Conservation (phyloP, 2,797 vertebrate species). For the Sphaeramia orbicularis region DNA sequence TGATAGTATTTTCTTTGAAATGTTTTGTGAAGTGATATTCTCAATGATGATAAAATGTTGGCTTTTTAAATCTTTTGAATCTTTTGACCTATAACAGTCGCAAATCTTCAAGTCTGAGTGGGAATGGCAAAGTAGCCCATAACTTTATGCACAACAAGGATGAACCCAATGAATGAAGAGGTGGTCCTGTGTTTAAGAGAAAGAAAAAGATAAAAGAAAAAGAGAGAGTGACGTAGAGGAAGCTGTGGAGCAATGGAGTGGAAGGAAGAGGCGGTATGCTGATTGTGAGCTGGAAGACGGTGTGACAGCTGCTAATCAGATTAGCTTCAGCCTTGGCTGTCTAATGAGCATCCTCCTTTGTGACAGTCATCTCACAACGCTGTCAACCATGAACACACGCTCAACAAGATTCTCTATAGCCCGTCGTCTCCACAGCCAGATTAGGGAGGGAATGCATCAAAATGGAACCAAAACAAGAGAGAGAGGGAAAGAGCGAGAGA, state of each 20-base stretch:
- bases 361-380: conserved; percentile 82
- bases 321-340: conserved; percentile 84
- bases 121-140: conserved; percentile 20
- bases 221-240: conserved; percentile 54
- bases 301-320: conserved; percentile 89
- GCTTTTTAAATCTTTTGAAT: conserved; percentile 12
- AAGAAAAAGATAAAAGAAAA: conserved; percentile 17
- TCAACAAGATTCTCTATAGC: conserved; percentile 79
- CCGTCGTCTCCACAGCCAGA: conserved; percentile 72
- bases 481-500: conserved; percentile 5
- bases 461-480: conserved; percentile 77
- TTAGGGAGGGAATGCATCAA: conserved; percentile 79
- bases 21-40: neutral
- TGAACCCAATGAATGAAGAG: conserved; percentile 36
- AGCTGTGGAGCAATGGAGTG: conserved; percentile 59
- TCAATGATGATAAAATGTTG: conserved; percentile 8
- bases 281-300: conserved; percentile 79
- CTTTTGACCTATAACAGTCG: conserved; percentile 3
- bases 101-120: neutral
- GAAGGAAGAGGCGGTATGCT: conserved; percentile 53
- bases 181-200: conserved; percentile 41
- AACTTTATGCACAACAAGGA: conserved; percentile 23
- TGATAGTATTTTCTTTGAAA: neutral
- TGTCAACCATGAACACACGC: conserved; percentile 82
- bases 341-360: conserved; percentile 87